Percentiles rank a stretch among this genome's conserved stretches.
Evolutionary conservation across 2,888 invertebrate species (phyloP).

Genomic region (Abrostola tripartita): DNA sequence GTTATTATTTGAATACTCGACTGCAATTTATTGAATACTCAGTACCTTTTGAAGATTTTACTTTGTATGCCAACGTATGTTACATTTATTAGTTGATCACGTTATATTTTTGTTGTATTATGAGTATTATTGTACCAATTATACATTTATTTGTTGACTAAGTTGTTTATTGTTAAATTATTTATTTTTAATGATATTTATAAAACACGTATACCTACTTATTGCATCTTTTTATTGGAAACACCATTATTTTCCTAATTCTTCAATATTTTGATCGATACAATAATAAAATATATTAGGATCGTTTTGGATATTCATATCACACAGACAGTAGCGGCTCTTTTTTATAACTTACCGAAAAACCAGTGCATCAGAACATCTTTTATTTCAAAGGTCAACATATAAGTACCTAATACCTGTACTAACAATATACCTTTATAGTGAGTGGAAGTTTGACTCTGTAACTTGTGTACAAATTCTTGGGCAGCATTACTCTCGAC

Average conservation of each 20-base stretch:
- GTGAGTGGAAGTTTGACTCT: slow-evolving; percentile 25
- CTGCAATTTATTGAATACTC: slow-evolving; percentile 43
- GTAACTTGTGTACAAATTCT: slow-evolving; percentile 48
- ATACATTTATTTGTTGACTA: slow-evolving; percentile 41
- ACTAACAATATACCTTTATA: not conserved
- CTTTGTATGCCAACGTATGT: slow-evolving; percentile 55
- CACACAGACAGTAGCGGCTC: too few species aligned
- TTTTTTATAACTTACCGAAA: too few species aligned
- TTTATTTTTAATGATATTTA: slow-evolving; percentile 50
- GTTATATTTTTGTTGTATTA: slow-evolving; percentile 37
- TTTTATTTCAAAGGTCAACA: too few species aligned
- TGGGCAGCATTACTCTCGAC: slow-evolving; percentile 46
- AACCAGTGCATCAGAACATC: too few species aligned
- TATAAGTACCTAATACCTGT: not conserved
- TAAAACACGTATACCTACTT: slow-evolving; percentile 55
- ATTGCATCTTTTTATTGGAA: slow-evolving; percentile 35
- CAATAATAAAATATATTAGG: not conserved
- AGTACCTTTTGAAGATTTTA: slow-evolving; percentile 44
- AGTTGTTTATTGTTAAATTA: slow-evolving; percentile 43
- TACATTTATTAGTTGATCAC: slow-evolving; percentile 36
- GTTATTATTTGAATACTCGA: slow-evolving; percentile 46
- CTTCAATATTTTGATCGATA: too few species aligned
- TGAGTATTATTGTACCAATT: slow-evolving; percentile 36
- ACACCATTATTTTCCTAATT: not conserved
- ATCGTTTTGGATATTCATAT: slow-evolving; percentile 17